Evolutionary conservation across 2,888 invertebrate species (phyloP).

Genomic region (Cerastis rubricosa): DNA sequence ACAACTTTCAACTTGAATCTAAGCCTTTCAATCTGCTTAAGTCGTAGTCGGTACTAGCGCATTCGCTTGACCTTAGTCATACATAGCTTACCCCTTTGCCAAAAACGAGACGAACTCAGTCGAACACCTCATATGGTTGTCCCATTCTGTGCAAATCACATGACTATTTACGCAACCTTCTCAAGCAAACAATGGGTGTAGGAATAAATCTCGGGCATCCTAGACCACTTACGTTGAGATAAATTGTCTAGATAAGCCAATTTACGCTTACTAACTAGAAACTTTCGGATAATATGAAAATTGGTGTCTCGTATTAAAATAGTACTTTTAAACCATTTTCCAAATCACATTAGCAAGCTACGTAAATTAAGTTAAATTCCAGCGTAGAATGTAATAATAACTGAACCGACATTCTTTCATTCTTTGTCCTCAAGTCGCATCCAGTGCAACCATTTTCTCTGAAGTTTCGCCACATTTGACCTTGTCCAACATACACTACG

Average conservation of each 20-base stretch:
- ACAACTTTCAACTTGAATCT: slow-evolving; percentile 37
- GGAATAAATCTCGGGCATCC: slow-evolving; percentile 67
- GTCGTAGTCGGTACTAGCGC: not conserved
- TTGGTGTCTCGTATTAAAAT: not conserved
- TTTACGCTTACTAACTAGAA: slow-evolving; percentile 23
- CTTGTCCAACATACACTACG: slow-evolving; percentile 78
- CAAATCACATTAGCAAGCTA: not conserved
- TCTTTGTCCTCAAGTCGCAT: slow-evolving; percentile 65
- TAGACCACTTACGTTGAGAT: slow-evolving; percentile 58
- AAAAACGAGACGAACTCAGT: slow-evolving; percentile 53
- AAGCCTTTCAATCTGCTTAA: slow-evolving; percentile 2
- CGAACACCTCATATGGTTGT: slow-evolving; percentile 52
- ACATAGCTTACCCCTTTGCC: slow-evolving; percentile 45
- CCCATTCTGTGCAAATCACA: slow-evolving; percentile 70
- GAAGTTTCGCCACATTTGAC: slow-evolving; percentile 75
- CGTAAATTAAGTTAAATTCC: slow-evolving; percentile 16
- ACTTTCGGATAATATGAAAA: slow-evolving; percentile 43
- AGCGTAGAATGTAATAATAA: slow-evolving; percentile 27
- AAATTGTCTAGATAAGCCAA: slow-evolving; percentile 58
- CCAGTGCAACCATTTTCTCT: slow-evolving; percentile 65
- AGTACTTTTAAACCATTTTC: not conserved
- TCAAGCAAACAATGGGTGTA: slow-evolving; percentile 76
- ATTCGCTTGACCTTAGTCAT: slow-evolving; percentile 38
- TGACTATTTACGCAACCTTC: slow-evolving; percentile 74
- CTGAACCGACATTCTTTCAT: slow-evolving; percentile 36